Percentiles rank a stretch among this genome's conserved stretches.
Evolutionary conservation across 2,797 vertebrate species (phyloP).

Genomic region (Orestias chungarensis): DNA sequence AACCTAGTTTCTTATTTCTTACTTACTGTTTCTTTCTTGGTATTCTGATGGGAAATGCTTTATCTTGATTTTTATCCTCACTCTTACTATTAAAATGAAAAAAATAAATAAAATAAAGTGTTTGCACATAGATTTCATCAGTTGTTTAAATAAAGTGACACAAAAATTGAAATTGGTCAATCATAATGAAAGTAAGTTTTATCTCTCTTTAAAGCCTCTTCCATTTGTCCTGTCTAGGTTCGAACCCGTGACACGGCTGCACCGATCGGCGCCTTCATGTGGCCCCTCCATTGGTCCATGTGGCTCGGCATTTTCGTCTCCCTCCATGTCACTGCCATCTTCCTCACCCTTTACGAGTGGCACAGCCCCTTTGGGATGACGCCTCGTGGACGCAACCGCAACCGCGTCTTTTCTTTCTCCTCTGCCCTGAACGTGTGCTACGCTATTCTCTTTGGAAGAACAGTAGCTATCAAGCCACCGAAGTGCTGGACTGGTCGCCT

Average conservation of each 20-base stretch:
- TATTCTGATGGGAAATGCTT: too few relatives aligned
- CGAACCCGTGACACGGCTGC: conserved; percentile 94
- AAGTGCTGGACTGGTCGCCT: conserved; percentile 99
- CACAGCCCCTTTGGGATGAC: conserved; percentile 98
- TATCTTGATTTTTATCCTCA: too few relatives aligned
- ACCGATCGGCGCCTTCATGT: conserved; percentile 98
- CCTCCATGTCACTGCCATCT: conserved; percentile 94
- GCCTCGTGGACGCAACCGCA: conserved; percentile 91
- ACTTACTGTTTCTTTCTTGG: too few relatives aligned
- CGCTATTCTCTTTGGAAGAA: conserved; percentile 95
- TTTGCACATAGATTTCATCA: too few relatives aligned
- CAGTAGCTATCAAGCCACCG: conserved; percentile 94
- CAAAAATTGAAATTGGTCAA: background rate
- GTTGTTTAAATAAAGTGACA: too few relatives aligned
- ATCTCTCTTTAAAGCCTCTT: conserved; percentile 1
- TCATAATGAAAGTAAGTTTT: background rate
- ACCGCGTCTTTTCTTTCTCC: conserved; percentile 95
- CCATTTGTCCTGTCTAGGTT: conserved; percentile 66
- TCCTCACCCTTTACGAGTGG: conserved; percentile 97
- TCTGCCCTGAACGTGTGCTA: conserved; percentile 98
- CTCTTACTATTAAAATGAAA: too few relatives aligned
- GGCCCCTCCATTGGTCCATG: conserved; percentile 99
- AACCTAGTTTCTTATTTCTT: too few relatives aligned
- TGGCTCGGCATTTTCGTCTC: conserved; percentile 98
- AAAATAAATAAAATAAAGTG: too few relatives aligned